Base-by-base conservation (phyloP, 2,888 invertebrate genomes). In the Tetrapedia diversipes region DNA sequence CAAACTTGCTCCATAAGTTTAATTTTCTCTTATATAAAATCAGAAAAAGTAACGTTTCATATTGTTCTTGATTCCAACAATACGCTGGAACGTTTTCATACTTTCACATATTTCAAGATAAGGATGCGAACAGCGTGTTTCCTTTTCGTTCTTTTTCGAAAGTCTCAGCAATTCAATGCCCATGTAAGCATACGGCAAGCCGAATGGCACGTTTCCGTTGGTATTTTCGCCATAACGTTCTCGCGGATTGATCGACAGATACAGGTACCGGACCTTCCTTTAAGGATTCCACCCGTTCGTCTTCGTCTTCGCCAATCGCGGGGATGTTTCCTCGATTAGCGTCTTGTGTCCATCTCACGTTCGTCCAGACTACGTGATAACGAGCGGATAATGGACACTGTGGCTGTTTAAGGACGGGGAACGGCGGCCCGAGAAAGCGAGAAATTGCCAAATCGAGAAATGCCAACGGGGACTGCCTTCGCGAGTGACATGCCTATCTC, bases 191-290 rank as follows among this genome's bases (percentile, higher is more conserved):
- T 45, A 41, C 49, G 10, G 8, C n/a, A 19, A 22, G 16, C 29
- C 47, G 22, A 54, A 24, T 39, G 43, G 37, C 45, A 19, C 7
- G 24, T 37, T 60, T 80, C 77, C 74, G 10, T 1, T 64, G 77
- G 69, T 73, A 81, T 81, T 82, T 78, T 77, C 74, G 65, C 78
- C 71, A 75, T 75, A 74, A 74, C 77, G 41, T 19, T 32, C 41
- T 37, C 61, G 66, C 77, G 75, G 81, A 85, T 85, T 78, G 80
- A 82, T 82, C 80, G 72, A 51, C 65, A 49, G 80, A 79, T 80
- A 79, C 61, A 49, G 14, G 27, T 59, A 41, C 34, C 41, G 57
- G 63, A 47, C 70, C 61, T 72, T 51, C 63, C 29, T 70, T 60
- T n/a, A 53, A 77, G 64, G 70, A 74, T 59, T 34, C 63, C 43